phyloP scores from a whole-genome alignment of 2,888 invertebrate species.

The Pseudococcus longispinus region DNA sequence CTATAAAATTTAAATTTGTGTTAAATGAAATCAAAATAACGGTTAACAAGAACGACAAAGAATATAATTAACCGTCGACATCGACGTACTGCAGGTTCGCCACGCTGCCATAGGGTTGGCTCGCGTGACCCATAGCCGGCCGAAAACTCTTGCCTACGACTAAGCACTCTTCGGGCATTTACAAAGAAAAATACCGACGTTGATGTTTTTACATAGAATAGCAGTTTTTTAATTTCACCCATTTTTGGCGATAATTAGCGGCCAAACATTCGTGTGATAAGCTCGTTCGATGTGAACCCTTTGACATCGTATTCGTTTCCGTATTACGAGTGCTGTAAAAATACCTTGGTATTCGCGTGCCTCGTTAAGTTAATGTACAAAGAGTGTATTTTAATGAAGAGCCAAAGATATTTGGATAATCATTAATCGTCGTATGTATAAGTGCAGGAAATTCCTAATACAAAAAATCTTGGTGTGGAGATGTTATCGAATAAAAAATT shows the following conservation, averaged over 20 bases:
- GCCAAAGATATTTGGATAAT: neutral
- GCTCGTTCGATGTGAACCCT: neutral
- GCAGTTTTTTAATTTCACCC: neutral
- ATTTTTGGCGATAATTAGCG: conserved; percentile 1
- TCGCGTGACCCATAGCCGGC: neutral
- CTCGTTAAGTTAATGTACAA: neutral
- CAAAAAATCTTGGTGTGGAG: too few relatives aligned
- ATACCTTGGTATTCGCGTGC: neutral
- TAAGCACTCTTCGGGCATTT: neutral
- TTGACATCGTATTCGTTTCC: neutral
- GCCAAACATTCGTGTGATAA: neutral
- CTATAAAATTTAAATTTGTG: conserved; percentile 13
- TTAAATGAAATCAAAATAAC: conserved; percentile 34
- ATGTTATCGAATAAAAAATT: too few relatives aligned
- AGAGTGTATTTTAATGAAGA: neutral
- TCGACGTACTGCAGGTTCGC: neutral
- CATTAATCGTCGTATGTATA: too few relatives aligned
- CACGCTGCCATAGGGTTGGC: neutral
- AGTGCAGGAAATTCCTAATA: too few relatives aligned
- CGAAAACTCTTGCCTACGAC: neutral
- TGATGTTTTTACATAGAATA: neutral
- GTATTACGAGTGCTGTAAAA: neutral
- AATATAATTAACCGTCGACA: conserved; percentile 26
- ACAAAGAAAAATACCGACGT: neutral
- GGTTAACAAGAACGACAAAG: conserved; percentile 39